A percentile compares a stretch with the other conserved stretches of the same genome.
These are phyloP conservation scores for Tragopan temminckii DNA, from an alignment of 2,797 vertebrate genomes.

Conservation along the genomic window DNA sequence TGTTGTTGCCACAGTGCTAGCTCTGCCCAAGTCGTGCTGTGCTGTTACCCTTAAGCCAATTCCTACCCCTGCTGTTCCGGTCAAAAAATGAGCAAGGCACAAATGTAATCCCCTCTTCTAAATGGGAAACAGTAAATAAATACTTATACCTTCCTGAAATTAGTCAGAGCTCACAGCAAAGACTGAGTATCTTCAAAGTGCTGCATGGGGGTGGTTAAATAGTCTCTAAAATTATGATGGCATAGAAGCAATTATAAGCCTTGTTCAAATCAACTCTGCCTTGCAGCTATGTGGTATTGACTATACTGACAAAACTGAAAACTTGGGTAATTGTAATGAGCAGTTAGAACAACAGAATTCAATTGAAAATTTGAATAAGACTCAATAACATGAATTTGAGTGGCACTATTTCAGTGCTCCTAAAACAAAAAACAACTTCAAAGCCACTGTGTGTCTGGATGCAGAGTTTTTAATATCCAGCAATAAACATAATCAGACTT, in stretches of 20 bases:
- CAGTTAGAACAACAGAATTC: neutral
- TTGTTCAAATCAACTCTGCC: neutral
- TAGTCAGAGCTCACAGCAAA: neutral
- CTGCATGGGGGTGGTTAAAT: neutral
- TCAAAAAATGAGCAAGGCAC: neutral
- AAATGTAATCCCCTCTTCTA: neutral
- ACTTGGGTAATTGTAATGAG: neutral
- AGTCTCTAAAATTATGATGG: neutral
- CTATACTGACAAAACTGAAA: neutral
- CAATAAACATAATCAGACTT: neutral
- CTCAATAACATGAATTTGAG: neutral
- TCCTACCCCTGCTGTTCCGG: neutral
- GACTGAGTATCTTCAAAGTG: neutral
- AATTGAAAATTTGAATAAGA: neutral
- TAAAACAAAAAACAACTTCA: neutral
- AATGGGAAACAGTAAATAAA: neutral
- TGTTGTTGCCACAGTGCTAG: neutral
- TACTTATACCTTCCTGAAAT: fast-evolving
- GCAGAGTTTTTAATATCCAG: neutral
- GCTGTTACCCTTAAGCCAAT: neutral
- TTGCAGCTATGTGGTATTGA: neutral
- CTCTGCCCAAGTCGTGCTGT: neutral
- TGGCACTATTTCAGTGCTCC: neutral
- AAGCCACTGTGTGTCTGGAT: neutral
- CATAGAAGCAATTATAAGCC: neutral